Evolutionary conservation across 2,113 vertebrate species (phyloP).

Genomic region (Notarius lentiginosus): DNA sequence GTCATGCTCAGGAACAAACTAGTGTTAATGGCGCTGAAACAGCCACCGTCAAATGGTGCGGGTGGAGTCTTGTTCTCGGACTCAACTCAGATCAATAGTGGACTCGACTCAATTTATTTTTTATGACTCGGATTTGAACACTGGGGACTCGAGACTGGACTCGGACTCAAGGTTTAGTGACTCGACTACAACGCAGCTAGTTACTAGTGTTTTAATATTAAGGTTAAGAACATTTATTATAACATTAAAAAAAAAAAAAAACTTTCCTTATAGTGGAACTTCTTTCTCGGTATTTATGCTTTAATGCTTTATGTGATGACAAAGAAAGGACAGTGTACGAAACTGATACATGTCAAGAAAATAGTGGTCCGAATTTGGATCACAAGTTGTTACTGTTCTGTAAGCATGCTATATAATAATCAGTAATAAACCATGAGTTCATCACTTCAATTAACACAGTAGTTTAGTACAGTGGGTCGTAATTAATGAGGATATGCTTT

Average conservation of each 20-base stretch:
- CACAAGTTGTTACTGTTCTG: background rate
- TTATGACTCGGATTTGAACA: too few species aligned
- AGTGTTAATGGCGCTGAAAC: too few species aligned
- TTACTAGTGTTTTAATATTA: background rate
- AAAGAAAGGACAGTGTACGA: background rate
- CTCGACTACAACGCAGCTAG: too few species aligned
- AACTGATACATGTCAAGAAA: background rate
- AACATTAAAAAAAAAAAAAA: too few species aligned
- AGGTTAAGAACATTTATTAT: background rate
- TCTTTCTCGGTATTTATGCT: background rate
- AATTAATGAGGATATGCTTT: background rate
- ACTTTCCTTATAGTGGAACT: background rate
- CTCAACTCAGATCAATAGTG: too few species aligned
- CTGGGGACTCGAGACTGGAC: too few species aligned
- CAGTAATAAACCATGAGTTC: background rate
- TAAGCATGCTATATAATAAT: background rate
- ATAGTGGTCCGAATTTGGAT: background rate
- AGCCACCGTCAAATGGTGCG: too few species aligned
- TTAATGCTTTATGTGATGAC: background rate
- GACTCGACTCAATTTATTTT: too few species aligned
- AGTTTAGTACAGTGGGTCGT: background rate
- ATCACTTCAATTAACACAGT: too few species aligned
- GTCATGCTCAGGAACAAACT: too few species aligned
- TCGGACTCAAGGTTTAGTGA: too few species aligned
- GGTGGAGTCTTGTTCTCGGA: too few species aligned